phyloP scores from a whole-genome alignment of 1,140 invertebrate genomes.

The Pogonognathellus flavescens region DNA sequence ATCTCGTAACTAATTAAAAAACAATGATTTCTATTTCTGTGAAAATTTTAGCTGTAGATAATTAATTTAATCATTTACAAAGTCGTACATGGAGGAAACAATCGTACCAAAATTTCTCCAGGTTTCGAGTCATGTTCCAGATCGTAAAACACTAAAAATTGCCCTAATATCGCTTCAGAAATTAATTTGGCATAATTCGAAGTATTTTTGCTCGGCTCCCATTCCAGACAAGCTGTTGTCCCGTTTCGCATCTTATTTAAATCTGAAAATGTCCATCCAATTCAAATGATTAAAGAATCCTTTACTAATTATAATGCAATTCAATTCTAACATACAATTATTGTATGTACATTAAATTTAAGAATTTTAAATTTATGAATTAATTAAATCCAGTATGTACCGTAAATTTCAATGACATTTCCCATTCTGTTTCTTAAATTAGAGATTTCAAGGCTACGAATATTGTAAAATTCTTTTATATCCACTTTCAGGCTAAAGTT shows the following conservation, averaged over 20 bases:
- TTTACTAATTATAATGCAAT: too few species aligned
- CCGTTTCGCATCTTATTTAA: background rate
- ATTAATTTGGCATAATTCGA: background rate
- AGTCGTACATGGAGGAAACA: too few species aligned
- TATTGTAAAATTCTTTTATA: constrained; percentile 74
- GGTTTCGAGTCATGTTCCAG: constrained; percentile 72
- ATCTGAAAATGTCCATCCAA: background rate
- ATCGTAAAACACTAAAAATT: constrained; percentile 77
- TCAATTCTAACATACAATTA: too few species aligned
- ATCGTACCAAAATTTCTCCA: constrained; percentile 74
- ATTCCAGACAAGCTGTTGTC: constrained; percentile 71
- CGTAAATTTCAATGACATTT: background rate
- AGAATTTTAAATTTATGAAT: too few species aligned
- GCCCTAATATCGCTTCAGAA: constrained; percentile 72
- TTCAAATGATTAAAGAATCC: too few species aligned
- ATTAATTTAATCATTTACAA: background rate
- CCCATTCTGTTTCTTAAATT: constrained; percentile 66
- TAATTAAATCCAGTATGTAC: too few species aligned
- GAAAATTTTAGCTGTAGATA: background rate
- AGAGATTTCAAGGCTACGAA: constrained; percentile 73
- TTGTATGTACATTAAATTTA: too few species aligned
- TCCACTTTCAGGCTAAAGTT: constrained; percentile 74
- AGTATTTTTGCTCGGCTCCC: constrained; percentile 69
- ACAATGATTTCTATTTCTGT: too few species aligned
- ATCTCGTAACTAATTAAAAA: constrained; percentile 71